phyloP scores from a whole-genome alignment of 2,113 vertebrate genomes.

The Pelecanoides urinatrix region DNA sequence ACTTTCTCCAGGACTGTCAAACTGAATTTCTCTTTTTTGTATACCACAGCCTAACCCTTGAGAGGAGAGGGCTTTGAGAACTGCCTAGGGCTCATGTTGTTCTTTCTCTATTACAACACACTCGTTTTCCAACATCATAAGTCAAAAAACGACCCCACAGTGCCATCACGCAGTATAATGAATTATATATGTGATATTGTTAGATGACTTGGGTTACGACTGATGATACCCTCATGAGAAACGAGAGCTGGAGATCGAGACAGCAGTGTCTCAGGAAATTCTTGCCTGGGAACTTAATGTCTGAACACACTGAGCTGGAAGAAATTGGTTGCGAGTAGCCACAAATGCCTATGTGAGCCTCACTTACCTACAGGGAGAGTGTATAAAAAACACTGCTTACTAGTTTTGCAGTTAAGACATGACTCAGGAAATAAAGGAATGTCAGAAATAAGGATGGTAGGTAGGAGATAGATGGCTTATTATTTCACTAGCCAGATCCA shows the following conservation, averaged over 20 bases:
- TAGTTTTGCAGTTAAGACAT: neutral
- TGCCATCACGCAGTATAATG: neutral
- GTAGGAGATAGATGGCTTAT: neutral
- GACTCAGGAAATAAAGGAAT: neutral
- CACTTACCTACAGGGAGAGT: neutral
- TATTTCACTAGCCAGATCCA: neutral
- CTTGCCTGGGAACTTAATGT: neutral
- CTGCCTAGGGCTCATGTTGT: neutral
- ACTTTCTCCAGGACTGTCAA: neutral
- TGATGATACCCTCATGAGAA: neutral
- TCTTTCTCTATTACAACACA: neutral
- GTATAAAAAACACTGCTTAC: neutral
- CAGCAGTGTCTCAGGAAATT: neutral
- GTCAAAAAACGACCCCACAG: neutral
- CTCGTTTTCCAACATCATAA: neutral
- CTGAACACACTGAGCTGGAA: slow-evolving; percentile 17
- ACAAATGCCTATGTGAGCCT: neutral
- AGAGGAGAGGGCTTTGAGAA: neutral
- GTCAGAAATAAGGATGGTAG: neutral
- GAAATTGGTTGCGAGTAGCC: neutral
- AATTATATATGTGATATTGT: neutral
- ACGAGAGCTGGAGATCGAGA: neutral
- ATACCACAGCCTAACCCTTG: neutral
- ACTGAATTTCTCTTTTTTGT: neutral
- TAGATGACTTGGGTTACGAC: neutral